Evolutionary conservation across 1,140 invertebrate species (phyloP), one percentile per base, ranked within the genome.

Genomic region (Papilio polyxenes): DNA sequence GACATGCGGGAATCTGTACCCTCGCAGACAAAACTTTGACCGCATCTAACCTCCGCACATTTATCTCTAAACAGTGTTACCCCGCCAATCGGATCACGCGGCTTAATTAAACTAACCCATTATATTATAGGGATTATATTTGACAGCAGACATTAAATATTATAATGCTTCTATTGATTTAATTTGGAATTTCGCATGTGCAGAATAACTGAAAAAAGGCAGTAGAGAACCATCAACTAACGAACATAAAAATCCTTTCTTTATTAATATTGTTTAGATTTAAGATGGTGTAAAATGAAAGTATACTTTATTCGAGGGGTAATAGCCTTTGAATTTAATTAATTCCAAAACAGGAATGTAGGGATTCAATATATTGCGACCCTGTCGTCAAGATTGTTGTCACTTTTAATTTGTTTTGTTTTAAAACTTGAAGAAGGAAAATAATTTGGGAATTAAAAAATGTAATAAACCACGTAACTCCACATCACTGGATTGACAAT

Each of bases 1-100:
- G 87, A 89, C 82, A 89, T 89, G 87, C 86, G 86, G 87, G 81
- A 85, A 88, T 88, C 87, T 88, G 88, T 88, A 83, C 85, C 83
- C 84, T 81, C 76, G 84, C 81, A 83, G 85, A 80, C 79, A 40
- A 87, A 88, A 90, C 85, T 90, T 90, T 89, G 82, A 59, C 87
- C 87, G 74, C 87, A 87, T 86, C 82, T 79, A 83, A 79, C 23
- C 40, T 74, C 86, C 89, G 84, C 87, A 89, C 87, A 90, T 90
- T 89, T 89, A 86, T 90, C 87, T 90, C 85, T 84, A 83, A 87
- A 87, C 85, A 87, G 83, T 74, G 82, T 86, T 86, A 87, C 85
- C 83, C 85, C 86, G 40, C 31, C 8, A 80, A 80, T 65, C 10
- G 49, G 51, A 78, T 37, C 49, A 59, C 5, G 23, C 17, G 65